Evolutionary conservation across 2,113 vertebrate species (phyloP).

Genomic region (Python bivittatus): DNA sequence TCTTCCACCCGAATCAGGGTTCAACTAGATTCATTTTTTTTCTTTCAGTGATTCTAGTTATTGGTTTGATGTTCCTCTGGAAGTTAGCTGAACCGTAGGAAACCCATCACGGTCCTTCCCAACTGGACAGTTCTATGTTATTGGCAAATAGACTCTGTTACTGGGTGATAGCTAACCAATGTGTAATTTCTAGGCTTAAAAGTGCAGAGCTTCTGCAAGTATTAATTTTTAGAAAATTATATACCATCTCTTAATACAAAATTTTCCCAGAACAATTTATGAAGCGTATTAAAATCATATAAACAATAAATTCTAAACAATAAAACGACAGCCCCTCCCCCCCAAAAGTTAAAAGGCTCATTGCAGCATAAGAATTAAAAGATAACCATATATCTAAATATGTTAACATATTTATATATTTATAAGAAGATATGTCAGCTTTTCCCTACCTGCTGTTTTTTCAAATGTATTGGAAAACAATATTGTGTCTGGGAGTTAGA

Average conservation of each 20-base stretch:
- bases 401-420: neutral
- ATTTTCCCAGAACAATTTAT: neutral
- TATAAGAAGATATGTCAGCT: neutral
- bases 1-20: neutral
- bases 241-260: neutral
- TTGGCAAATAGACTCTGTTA: neutral
- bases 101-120: neutral
- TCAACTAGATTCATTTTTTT: neutral
- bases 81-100: too few relatives aligned
- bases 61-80: neutral
- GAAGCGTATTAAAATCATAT: neutral
- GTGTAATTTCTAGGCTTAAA: neutral
- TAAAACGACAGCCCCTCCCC: neutral
- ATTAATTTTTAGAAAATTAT: neutral
- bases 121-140: neutral
- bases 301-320: neutral
- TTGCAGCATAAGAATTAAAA: neutral
- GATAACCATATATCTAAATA: neutral
- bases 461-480: neutral
- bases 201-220: neutral
- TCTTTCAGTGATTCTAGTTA: neutral
- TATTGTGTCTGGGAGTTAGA: neutral
- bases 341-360: neutral
- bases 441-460: neutral
- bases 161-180: neutral